phyloP scores from a whole-genome alignment of 2,113 vertebrate genomes.

The Colistium nudipinnis region DNA sequence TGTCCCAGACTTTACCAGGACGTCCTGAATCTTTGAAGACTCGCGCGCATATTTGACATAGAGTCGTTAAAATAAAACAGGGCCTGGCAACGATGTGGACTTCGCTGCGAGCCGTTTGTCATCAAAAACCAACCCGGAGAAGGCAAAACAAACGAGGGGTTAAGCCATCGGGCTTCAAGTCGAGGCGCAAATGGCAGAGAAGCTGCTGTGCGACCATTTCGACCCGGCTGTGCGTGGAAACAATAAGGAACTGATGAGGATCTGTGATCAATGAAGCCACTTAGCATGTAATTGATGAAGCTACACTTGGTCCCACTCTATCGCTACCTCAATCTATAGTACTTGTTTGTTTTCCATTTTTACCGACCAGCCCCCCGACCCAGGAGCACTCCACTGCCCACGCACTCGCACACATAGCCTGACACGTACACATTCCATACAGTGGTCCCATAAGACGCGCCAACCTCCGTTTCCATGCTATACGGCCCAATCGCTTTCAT shows the following conservation, averaged over 20 bases:
- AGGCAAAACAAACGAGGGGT: background rate
- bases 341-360: constrained; percentile 1
- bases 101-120: background rate
- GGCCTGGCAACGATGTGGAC: background rate
- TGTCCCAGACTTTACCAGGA: no score
- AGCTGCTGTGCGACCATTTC: background rate
- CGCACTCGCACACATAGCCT: constrained; percentile 18
- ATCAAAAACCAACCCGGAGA: background rate
- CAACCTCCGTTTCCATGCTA: constrained; percentile 32
- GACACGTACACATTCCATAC: constrained; percentile 23
- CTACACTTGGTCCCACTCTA: constrained; percentile 16
- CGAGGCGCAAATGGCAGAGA: background rate
- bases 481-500: constrained; percentile 38
- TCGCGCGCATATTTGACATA: no score
- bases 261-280: constrained; percentile 56
- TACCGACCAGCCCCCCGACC: background rate
- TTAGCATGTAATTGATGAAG: constrained; percentile 51
- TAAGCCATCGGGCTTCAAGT: background rate
- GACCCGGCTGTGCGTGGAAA: background rate
- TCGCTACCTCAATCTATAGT: background rate
- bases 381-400: constrained; percentile 1
- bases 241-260: constrained; percentile 42
- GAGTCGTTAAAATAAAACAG: no score
- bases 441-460: constrained; percentile 2
- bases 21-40: no score